Evolutionary conservation across 2,113 vertebrate species (phyloP).

Genomic region (Sphyrna mokarran): DNA sequence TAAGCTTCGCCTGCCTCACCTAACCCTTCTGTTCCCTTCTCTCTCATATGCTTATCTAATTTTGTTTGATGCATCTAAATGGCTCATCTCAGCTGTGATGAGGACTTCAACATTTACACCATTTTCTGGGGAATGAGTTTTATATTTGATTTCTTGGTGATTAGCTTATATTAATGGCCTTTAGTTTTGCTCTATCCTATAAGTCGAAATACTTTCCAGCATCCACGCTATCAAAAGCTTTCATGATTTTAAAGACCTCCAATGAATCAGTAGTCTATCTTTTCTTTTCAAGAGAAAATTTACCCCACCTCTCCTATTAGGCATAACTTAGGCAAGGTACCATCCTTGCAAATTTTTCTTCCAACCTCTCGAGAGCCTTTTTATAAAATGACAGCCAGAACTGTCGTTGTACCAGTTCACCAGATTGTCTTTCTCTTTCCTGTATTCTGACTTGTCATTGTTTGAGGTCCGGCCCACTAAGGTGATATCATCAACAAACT

Average conservation of each 20-base stretch:
- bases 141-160: not conserved
- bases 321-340: not conserved
- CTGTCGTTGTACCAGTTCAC: not conserved
- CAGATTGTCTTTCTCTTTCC: too few species aligned
- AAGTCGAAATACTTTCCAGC: not conserved
- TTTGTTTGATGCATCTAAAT: too few species aligned
- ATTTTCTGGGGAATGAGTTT: too few species aligned
- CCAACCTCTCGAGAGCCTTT: not conserved
- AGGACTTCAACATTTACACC: too few species aligned
- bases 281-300: not conserved
- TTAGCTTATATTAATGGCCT: not conserved
- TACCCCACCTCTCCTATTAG: not conserved
- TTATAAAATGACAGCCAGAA: not conserved
- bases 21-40: not conserved
- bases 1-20: too few species aligned
- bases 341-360: not conserved
- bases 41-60: too few species aligned
- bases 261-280: not conserved
- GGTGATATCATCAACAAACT: too few species aligned
- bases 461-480: too few species aligned
- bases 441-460: too few species aligned
- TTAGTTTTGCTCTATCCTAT: not conserved
- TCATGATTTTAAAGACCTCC: not conserved
- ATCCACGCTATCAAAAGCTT: not conserved
- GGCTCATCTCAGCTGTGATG: too few species aligned